Evolutionary conservation across 1,140 invertebrate species (phyloP), one percentile per base, ranked within the genome.

Genomic region (Tetranychus cinnabarinus): DNA sequence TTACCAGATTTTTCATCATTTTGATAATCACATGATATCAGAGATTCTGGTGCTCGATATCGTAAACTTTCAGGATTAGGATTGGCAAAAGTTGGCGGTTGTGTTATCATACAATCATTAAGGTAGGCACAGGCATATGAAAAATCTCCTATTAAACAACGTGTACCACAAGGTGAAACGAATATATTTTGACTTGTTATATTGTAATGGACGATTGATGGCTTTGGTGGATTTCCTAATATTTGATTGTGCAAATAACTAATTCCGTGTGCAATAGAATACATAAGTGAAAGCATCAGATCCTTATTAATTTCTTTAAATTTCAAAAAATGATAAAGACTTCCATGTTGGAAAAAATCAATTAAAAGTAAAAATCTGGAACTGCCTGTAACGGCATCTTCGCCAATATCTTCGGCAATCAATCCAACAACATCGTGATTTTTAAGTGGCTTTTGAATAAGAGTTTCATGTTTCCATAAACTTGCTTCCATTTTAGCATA

Each of bases 171-270:
- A 36, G 79, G 82, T 74, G 93, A 95, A 31, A 97, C 89, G 56
- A 97, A 74, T 65, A 97, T 92, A 73, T 97, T 97, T 74, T 93
- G 93, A 4, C 85, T 86, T 72, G 97, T 97, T 13, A 97, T 76
- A 75, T 97, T 91, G 64, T 91, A 78, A 73, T 97, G 92, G 33
- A 91, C 92, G 68, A 97, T 95, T 1, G 88, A 88, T 48, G 92
- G 92, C 73, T 97, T 97, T 59, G 82, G 83, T 71, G 83, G 80
- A 42, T 87, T 88, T 56, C 88, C 87, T 48, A 72, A 60, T 66
- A 90, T 89, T 69, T 90, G 87, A 83, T 88, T 89, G 69, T 92
- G 88, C 59, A 92, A 74, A 78, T 97, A 90, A 6, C 89, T 82
- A 45, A 97, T 73, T 3, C 92, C 93, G 60, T 87, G 92, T 33